A percentile compares a stretch with the other conserved stretches of the same genome.
Conservation (phyloP, 2,113 vertebrate species). For the Pica pica region DNA sequence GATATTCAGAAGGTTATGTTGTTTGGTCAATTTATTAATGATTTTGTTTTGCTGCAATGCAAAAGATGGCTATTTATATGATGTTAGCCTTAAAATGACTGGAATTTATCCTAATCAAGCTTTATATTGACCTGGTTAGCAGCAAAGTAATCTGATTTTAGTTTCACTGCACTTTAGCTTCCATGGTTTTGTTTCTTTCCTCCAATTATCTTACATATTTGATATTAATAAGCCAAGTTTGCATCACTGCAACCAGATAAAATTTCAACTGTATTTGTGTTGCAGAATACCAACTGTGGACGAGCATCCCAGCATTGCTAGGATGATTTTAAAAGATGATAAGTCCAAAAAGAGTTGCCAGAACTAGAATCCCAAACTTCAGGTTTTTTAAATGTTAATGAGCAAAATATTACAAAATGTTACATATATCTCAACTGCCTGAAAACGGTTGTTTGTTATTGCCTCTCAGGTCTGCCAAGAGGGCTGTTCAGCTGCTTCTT, state of each 20-base stretch:
- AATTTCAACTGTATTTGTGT: not conserved
- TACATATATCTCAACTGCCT: not conserved
- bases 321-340: not conserved
- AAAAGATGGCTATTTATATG: slow-evolving; percentile 20
- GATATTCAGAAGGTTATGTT: not conserved
- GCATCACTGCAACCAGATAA: not conserved
- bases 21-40: slow-evolving; percentile 12
- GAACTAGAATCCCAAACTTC: not conserved
- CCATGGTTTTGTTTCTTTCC: not conserved
- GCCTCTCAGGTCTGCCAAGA: not conserved
- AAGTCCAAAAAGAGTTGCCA: not conserved
- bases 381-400: not conserved
- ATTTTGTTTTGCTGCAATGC: not conserved
- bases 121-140: slow-evolving; percentile 10
- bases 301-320: not conserved
- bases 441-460: not conserved
- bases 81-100: slow-evolving; percentile 21
- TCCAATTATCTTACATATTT: not conserved
- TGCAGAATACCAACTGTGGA: not conserved
- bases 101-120: slow-evolving; percentile 9
- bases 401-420: not conserved
- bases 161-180: not conserved
- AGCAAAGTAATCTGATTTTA: slow-evolving; percentile 39
- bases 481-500: not conserved
- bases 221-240: not conserved